A percentile compares a stretch with the other conserved stretches of the same genome.
phyloP scores from a whole-genome alignment of 2,113 vertebrate species.

The Thomomys bottae region DNA sequence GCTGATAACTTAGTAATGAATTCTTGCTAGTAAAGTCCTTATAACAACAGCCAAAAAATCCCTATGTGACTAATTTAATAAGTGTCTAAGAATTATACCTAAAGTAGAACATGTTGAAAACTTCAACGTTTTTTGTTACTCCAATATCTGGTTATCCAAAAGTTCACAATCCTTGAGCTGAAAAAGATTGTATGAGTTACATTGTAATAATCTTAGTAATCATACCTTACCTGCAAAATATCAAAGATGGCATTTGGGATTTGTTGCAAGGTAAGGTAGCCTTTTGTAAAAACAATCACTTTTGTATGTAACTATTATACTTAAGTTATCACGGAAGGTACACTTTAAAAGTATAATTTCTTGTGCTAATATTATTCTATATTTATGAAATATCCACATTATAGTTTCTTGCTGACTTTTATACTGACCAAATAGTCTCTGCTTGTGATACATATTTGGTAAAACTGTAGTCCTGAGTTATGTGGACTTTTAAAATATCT shows the following conservation, averaged over 20 bases:
- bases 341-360: conserved; percentile 53
- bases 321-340: conserved; percentile 31
- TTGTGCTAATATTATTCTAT: not conserved
- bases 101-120: not conserved
- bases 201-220: not conserved
- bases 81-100: not conserved
- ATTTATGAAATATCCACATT: not conserved
- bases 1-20: not conserved
- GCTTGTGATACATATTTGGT: conserved; percentile 50
- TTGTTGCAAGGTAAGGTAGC: conserved; percentile 42
- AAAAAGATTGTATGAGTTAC: conserved; percentile 26
- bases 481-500: not conserved
- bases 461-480: conserved; percentile 22
- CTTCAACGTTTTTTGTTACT: not conserved
- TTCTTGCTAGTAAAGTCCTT: conserved; percentile 25
- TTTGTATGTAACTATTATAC: conserved; percentile 25
- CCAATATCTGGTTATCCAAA: not conserved
- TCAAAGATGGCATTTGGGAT: not conserved
- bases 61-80: not conserved
- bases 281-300: conserved; percentile 1
- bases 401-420: conserved; percentile 31
- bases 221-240: not conserved
- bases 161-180: not conserved
- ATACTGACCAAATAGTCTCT: conserved; percentile 37
- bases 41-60: conserved; percentile 6